These are phyloP conservation scores for Ischnus inquisitorius DNA, from an alignment of 2,888 invertebrate species.

Conservation along the genomic window DNA sequence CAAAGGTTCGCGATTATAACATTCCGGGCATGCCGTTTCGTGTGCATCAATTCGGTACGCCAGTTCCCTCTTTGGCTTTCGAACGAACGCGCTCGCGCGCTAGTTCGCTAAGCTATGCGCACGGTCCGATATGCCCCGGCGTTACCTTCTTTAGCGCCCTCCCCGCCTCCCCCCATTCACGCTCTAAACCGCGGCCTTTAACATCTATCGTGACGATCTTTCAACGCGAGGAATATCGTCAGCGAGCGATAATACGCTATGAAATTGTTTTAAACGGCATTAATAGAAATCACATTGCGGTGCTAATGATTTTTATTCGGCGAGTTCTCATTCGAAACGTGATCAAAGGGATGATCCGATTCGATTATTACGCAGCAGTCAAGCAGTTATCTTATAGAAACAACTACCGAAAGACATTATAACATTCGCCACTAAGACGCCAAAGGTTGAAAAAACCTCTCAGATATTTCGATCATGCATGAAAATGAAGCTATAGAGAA, in stretches of 20 bases:
- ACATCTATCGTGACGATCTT: conserved; percentile 49
- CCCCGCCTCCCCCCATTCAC: neutral
- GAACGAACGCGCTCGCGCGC: conserved; percentile 34
- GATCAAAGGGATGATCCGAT: neutral
- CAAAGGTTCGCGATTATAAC: conserved; percentile 85
- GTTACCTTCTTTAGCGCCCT: conserved; percentile 28
- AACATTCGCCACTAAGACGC: neutral
- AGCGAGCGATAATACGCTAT: conserved; percentile 14
- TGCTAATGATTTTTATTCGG: neutral
- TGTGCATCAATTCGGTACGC: conserved; percentile 85
- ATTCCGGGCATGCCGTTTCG: conserved; percentile 85
- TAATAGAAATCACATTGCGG: neutral
- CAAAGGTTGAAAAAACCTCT: neutral
- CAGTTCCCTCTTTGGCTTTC: conserved; percentile 81
- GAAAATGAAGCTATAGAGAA: neutral
- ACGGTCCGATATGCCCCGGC: conserved; percentile 41
- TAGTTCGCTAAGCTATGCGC: conserved; percentile 12
- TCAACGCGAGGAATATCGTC: conserved; percentile 34
- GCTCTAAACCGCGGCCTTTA: conserved; percentile 18
- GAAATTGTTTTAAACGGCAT: neutral
- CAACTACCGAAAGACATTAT: no score
- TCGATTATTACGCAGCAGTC: neutral
- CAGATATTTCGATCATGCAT: no score
- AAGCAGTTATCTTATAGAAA: neutral
- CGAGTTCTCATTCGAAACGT: neutral